Conservation (phyloP, 2,113 vertebrate genomes). For the Origma solitaria region DNA sequence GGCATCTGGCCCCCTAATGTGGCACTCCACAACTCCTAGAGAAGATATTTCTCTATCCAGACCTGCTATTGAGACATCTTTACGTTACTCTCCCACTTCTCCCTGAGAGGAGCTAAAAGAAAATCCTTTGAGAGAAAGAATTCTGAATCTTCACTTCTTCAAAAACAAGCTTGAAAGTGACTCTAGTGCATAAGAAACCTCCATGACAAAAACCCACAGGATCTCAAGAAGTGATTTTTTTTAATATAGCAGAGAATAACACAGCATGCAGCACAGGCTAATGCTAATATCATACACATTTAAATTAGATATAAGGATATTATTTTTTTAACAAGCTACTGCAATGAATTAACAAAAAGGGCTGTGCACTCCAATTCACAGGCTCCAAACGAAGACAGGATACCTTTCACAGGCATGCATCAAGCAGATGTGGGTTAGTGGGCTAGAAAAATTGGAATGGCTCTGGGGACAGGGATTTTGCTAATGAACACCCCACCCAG, state of each 20-base stretch:
- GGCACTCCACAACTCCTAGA: neutral
- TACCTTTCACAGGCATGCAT: neutral
- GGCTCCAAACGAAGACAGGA: neutral
- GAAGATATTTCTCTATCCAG: neutral
- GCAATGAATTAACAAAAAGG: neutral
- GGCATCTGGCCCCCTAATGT: neutral
- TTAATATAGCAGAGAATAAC: neutral
- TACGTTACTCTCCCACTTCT: neutral
- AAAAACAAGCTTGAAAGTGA: neutral
- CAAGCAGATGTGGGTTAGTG: neutral
- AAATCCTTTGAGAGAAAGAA: slow-evolving; percentile 4
- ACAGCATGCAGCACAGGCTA: neutral
- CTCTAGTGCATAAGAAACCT: neutral
- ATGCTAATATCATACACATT: neutral
- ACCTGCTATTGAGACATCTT: neutral
- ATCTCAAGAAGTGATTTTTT: neutral
- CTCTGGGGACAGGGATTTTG: neutral
- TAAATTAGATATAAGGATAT: slow-evolving; percentile 17
- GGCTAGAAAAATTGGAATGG: neutral
- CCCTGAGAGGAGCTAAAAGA: neutral
- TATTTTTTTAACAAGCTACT: neutral
- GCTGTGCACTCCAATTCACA: neutral
- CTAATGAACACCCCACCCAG: neutral
- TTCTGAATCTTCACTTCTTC: neutral
- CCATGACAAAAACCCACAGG: neutral